Percentiles rank a stretch among this genome's conserved stretches.
Evolutionary conservation across 2,888 invertebrate species (phyloP).

Genomic region (Metacarcinus magister): DNA sequence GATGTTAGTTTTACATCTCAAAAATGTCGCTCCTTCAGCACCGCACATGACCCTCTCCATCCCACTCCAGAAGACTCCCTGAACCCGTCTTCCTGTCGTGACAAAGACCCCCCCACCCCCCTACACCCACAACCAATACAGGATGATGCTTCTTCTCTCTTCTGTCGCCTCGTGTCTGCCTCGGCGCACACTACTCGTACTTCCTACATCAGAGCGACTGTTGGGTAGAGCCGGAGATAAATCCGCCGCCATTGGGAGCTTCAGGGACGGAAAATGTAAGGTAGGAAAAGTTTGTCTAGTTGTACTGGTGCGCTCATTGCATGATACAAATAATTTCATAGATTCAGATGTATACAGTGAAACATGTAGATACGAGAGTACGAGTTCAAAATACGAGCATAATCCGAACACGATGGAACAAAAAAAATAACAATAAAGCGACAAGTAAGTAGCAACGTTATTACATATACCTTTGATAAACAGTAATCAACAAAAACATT

Average conservation of each 20-base stretch:
- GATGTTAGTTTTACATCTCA: not conserved
- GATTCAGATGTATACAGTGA: not conserved
- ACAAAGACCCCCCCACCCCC: not conserved
- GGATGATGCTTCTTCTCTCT: slow-evolving; percentile 10
- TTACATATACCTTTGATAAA: too few species aligned
- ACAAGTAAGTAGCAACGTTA: too few species aligned
- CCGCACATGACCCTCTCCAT: not conserved
- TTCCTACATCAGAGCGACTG: slow-evolving; percentile 1
- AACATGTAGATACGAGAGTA: not conserved
- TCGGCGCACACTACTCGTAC: not conserved
- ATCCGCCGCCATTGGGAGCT: not conserved
- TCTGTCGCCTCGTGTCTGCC: slow-evolving; percentile 14
- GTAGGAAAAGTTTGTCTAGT: not conserved
- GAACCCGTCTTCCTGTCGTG: not conserved
- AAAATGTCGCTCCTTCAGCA: not conserved
- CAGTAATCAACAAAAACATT: too few species aligned
- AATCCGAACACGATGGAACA: too few species aligned
- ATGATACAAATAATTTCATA: not conserved
- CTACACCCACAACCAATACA: not conserved
- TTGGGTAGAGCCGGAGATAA: slow-evolving; percentile 4
- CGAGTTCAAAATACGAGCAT: too few species aligned
- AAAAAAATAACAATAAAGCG: too few species aligned
- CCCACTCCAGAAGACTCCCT: not conserved
- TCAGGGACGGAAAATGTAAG: not conserved
- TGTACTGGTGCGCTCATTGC: not conserved